phyloP scores from a whole-genome alignment of 1,140 invertebrate species.

The Archivesica marissinica region DNA sequence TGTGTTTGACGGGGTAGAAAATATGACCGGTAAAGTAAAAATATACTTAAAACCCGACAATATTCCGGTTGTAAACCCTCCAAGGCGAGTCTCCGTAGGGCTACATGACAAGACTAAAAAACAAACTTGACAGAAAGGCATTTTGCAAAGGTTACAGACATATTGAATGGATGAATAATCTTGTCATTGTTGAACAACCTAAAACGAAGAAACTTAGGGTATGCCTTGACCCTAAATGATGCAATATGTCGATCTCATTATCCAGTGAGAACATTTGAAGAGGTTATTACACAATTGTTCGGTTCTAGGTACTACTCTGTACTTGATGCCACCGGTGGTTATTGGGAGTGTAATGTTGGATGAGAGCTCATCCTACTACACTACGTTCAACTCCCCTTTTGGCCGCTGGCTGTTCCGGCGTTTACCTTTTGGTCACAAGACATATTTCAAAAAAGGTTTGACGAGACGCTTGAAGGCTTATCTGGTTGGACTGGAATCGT shows the following conservation, averaged over 20 bases:
- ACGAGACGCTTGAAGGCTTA: conserved; percentile 74
- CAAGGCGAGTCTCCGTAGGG: conserved; percentile 68
- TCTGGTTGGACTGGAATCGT: conserved; percentile 17
- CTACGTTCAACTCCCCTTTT: conserved; percentile 77
- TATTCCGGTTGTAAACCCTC: conserved; percentile 62
- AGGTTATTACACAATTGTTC: conserved; percentile 3
- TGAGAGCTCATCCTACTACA: conserved; percentile 66
- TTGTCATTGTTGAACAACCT: conserved; percentile 54
- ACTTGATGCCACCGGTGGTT: conserved; percentile 72
- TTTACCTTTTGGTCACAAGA: conserved; percentile 53
- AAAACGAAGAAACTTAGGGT: conserved; percentile 84
- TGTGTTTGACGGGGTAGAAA: conserved; percentile 30
- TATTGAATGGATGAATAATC: conserved; percentile 84
- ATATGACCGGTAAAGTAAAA: conserved; percentile 46
- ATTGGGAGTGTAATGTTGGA: conserved; percentile 75
- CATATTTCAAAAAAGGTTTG: conserved; percentile 79
- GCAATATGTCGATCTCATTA: conserved; percentile 40
- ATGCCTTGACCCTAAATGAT: conserved; percentile 52
- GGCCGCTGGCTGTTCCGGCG: conserved; percentile 59
- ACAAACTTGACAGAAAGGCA: conserved; percentile 19
- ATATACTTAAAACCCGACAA: conserved; percentile 63
- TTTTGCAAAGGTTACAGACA: conserved; percentile 70
- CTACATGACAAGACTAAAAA: conserved; percentile 31
- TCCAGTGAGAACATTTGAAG: conserved; percentile 43
- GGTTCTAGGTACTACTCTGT: conserved; percentile 2